These are phyloP conservation scores for Alca torda DNA, from an alignment of 2,797 vertebrate genomes.

Conservation along the genomic window DNA sequence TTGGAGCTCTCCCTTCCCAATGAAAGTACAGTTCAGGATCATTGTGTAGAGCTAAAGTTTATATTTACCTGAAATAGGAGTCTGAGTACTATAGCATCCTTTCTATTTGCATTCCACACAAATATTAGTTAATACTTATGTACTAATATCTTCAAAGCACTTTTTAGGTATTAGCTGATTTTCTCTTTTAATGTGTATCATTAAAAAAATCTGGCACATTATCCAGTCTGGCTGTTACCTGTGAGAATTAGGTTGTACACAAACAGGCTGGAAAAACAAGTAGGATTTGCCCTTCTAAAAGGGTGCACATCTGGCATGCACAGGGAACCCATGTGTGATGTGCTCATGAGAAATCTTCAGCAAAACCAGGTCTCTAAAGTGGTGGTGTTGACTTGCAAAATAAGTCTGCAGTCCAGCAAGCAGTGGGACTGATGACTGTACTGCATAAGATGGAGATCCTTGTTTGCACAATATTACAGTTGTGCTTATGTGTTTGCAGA, in stretches of 20 bases:
- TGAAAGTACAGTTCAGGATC: background rate
- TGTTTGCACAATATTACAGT: background rate
- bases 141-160: background rate
- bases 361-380: background rate
- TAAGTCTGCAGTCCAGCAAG: background rate
- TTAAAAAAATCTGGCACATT: background rate
- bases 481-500: background rate
- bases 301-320: background rate
- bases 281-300: background rate
- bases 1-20: background rate
- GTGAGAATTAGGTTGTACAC: background rate
- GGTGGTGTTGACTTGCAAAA: background rate
- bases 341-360: background rate
- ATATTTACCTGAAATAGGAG: background rate
- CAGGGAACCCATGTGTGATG: background rate
- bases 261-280: background rate
- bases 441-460: background rate
- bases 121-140: background rate
- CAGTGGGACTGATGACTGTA: background rate
- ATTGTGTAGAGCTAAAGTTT: background rate
- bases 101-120: background rate
- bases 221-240: background rate
- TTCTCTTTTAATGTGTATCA: background rate
- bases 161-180: background rate
- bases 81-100: background rate